These are phyloP conservation scores for Spialia ferax DNA, from an alignment of 2,888 invertebrate genomes.

Conservation along the genomic window DNA sequence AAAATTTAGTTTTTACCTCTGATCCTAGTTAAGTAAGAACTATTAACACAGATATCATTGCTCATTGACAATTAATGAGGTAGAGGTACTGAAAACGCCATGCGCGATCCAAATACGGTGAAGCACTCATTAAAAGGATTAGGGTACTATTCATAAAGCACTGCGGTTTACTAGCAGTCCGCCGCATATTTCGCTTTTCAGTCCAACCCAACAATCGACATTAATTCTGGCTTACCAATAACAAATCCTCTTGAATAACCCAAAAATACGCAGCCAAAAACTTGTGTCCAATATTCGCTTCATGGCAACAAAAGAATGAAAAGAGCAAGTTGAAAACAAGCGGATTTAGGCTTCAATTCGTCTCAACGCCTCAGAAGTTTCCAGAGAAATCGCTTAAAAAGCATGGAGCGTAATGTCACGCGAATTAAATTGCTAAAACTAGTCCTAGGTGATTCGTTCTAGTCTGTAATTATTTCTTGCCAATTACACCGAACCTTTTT, in stretches of 20 bases:
- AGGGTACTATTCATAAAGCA: conserved; percentile 25
- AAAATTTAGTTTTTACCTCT: conserved; percentile 7
- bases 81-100: conserved; percentile 4
- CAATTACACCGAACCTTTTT: conserved; percentile 38
- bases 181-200: conserved; percentile 8
- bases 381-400: conserved; percentile 38
- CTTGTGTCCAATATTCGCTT: conserved; percentile 1
- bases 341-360: conserved; percentile 19
- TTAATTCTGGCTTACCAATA: conserved; percentile 22
- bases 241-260: conserved; percentile 8
- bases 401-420: conserved; percentile 41
- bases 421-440: conserved; percentile 41
- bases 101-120: conserved; percentile 13
- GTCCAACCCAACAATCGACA: conserved; percentile 15
- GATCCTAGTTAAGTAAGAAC: background rate
- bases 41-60: conserved; percentile 5
- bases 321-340: conserved; percentile 9
- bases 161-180: conserved; percentile 13
- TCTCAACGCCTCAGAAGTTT: conserved; percentile 29
- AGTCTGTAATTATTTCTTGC: conserved; percentile 38
- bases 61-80: background rate
- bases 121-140: conserved; percentile 25
- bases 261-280: conserved; percentile 8
- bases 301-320: conserved; percentile 15
- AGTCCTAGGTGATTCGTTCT: conserved; percentile 37